These are phyloP conservation scores for Carcinoscorpius rotundicauda DNA, from an alignment of 1,140 invertebrate species.

Conservation along the genomic window DNA sequence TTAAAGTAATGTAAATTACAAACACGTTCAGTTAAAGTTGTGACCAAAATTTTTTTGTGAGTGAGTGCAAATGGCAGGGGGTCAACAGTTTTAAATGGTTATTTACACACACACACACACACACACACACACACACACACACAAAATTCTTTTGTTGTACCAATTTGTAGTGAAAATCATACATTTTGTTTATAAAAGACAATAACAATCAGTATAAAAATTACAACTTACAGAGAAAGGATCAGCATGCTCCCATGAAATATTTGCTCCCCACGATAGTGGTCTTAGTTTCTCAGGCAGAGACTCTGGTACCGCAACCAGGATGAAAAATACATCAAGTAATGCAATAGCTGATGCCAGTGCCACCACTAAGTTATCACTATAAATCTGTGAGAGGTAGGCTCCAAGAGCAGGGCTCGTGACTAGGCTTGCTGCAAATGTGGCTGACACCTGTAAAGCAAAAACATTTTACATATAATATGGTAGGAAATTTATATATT, in stretches of 20 bases:
- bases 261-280: constrained; percentile 60
- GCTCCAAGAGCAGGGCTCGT: constrained; percentile 94
- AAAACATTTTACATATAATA: no score
- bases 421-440: constrained; percentile 94
- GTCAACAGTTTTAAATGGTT: no score
- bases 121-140: no score
- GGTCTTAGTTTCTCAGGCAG: constrained; percentile 83
- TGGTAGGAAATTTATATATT: no score
- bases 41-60: no score
- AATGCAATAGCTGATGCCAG: constrained; percentile 86
- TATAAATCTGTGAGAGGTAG: constrained; percentile 78
- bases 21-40: no score
- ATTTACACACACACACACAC: no score
- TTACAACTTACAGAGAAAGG: constrained; percentile 67
- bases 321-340: constrained; percentile 94
- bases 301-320: constrained; percentile 95
- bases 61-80: no score
- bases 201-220: background rate
- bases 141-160: no score
- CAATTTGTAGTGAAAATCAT: no score
- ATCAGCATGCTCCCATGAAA: constrained; percentile 92
- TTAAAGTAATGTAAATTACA: no score
- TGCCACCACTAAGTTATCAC: constrained; percentile 88
- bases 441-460: constrained; percentile 64
- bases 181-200: no score